Evolutionary conservation across 2,113 vertebrate genomes (phyloP).

Genomic region (Neodon shergylaensis): DNA sequence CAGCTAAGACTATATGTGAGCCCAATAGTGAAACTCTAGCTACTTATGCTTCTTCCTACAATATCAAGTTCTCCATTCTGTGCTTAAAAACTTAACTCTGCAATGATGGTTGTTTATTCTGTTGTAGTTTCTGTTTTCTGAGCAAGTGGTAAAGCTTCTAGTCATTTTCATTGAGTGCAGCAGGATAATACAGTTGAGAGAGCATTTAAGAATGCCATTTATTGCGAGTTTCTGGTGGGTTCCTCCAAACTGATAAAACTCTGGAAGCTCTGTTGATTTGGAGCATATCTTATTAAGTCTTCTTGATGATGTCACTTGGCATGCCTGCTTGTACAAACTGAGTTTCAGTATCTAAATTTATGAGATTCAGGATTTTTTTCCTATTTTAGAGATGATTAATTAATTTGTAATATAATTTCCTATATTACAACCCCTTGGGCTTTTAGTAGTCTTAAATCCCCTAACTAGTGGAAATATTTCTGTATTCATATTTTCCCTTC

Average conservation of each 20-base stretch:
- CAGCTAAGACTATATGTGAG: slow-evolving; percentile 9
- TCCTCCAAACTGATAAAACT: slow-evolving; percentile 60
- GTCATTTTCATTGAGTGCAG: slow-evolving; percentile 22
- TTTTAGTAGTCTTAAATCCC: slow-evolving; percentile 6
- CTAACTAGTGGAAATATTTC: background rate
- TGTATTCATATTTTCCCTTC: slow-evolving; percentile 26
- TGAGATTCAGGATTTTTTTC: slow-evolving; percentile 1
- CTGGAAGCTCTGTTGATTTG: slow-evolving; percentile 63
- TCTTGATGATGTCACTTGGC: slow-evolving; percentile 40
- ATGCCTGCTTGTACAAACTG: slow-evolving; percentile 42
- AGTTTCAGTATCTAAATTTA: slow-evolving; percentile 36
- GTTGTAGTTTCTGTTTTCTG: slow-evolving; percentile 25
- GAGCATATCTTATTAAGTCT: slow-evolving; percentile 35
- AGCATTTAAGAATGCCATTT: slow-evolving; percentile 19
- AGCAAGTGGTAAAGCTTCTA: slow-evolving; percentile 24
- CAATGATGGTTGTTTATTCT: slow-evolving; percentile 32
- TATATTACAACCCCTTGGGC: slow-evolving; percentile 35
- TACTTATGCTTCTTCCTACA: slow-evolving; percentile 36
- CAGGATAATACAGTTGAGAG: slow-evolving; percentile 35
- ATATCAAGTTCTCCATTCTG: slow-evolving; percentile 25
- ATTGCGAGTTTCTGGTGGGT: slow-evolving; percentile 46
- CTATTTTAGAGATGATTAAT: background rate
- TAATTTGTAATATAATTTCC: slow-evolving; percentile 37
- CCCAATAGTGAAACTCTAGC: slow-evolving; percentile 43
- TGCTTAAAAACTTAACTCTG: slow-evolving; percentile 1